phyloP scores from a whole-genome alignment of 1,140 invertebrate genomes.

The Agrypnia vestita region DNA sequence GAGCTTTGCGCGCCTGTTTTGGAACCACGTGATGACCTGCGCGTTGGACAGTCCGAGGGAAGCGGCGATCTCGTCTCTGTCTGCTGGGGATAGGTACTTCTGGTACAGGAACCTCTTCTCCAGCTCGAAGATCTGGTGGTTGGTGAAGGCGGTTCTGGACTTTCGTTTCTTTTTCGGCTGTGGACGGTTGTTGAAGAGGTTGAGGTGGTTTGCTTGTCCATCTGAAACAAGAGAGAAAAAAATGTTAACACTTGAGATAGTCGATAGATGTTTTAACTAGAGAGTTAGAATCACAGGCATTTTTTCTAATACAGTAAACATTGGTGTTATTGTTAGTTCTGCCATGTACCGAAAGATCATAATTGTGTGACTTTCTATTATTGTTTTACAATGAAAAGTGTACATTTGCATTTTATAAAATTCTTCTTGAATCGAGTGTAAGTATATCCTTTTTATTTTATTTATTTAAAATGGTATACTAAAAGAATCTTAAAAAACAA shows the following conservation, averaged over 20 bases:
- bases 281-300: too few species aligned
- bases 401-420: too few species aligned
- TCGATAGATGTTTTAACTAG: not conserved
- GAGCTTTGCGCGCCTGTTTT: slow-evolving; percentile 96
- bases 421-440: too few species aligned
- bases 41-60: slow-evolving; percentile 95
- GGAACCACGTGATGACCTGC: slow-evolving; percentile 98
- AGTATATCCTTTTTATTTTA: too few species aligned
- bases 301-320: too few species aligned
- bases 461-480: too few species aligned
- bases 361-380: too few species aligned
- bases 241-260: not conserved
- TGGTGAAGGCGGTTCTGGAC: slow-evolving; percentile 97
- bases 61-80: slow-evolving; percentile 96
- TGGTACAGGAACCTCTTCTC: slow-evolving; percentile 98
- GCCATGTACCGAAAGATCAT: too few species aligned
- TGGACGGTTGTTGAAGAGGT: slow-evolving; percentile 92
- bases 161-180: slow-evolving; percentile 98
- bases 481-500: too few species aligned
- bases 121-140: slow-evolving; percentile 98
- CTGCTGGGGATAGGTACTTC: slow-evolving; percentile 97
- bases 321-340: too few species aligned
- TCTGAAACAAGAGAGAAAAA: slow-evolving; percentile 77
- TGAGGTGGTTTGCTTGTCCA: slow-evolving; percentile 82
- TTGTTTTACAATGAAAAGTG: too few species aligned